These are phyloP conservation scores for Sciurus vulgaris DNA, from an alignment of 2,797 vertebrate genomes.

Conservation along the genomic window DNA sequence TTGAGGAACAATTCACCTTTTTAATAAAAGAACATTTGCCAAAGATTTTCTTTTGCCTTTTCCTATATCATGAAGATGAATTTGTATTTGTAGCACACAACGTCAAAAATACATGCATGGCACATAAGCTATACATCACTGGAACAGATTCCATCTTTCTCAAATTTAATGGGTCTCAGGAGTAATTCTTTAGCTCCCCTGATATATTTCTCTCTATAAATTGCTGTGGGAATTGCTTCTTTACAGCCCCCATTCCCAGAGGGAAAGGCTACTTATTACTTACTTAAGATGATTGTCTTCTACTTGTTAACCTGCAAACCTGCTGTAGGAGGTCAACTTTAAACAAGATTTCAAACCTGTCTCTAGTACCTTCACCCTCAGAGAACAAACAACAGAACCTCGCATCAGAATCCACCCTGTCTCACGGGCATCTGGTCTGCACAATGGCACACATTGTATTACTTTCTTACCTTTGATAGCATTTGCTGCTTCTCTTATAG, in stretches of 20 bases:
- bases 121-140: slow-evolving; percentile 3
- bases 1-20: neutral
- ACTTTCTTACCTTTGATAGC: neutral
- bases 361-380: neutral
- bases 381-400: neutral
- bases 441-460: neutral
- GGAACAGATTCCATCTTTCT: neutral
- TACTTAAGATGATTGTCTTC: slow-evolving; percentile 15
- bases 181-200: slow-evolving; percentile 48
- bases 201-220: slow-evolving; percentile 55
- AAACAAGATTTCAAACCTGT: neutral
- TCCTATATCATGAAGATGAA: slow-evolving; percentile 3
- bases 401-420: neutral
- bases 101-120: neutral
- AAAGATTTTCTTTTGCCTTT: slow-evolving; percentile 8
- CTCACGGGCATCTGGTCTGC: neutral
- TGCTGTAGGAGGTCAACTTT: neutral
- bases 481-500: neutral
- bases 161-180: slow-evolving; percentile 43
- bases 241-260: neutral
- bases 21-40: neutral
- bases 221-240: slow-evolving; percentile 46
- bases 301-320: neutral
- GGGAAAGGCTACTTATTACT: slow-evolving; percentile 31
- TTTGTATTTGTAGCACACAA: neutral